Evolutionary conservation across 2,888 invertebrate species (phyloP), one percentile per base, ranked within the genome.

Genomic region (Itoplectis maculator): DNA sequence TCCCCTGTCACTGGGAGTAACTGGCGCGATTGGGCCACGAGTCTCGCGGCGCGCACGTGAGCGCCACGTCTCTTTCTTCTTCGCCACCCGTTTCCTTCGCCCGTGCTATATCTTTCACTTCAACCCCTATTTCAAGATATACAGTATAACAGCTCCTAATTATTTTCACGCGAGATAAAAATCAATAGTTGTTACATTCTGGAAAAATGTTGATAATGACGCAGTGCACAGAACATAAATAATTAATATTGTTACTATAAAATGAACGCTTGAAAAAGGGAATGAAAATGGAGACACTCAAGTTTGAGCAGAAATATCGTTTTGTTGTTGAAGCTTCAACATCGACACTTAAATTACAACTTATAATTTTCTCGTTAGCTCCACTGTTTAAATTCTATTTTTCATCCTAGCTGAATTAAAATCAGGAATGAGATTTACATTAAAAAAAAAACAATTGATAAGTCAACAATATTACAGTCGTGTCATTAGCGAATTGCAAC

Each of bases 1-100:
- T 89, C 87, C 74, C 81, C 82, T 86, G 87, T 87, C 89, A 86
- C 86, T 82, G 83, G 77, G 86, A 86, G 86, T 86, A 88, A 88
- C 88, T 88, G 86, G 82, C 84, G 85, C 87, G 87, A 88, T 88
- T 85, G 83, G 77, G 83, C 85, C 86, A n/a, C 86, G 84, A 87
- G 81, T 77, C 59, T 42, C 13, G 47, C n/a, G n/a, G n/a, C n/a
- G 49, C 56, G 23, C 54, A n/a, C 54, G 11, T 47, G 37, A 18
- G 54, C n/a, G 54, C 23, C 40, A 42, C 56, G 63, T 23, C 51
- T 35, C 47, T 51, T 35, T 35, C 47, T 66, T 40, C 11, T 51
- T 70, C 56, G 13, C 65, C 61, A n/a, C n/a, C n/a, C n/a, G 66
- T 15, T 79, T 69, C 42, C 49, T 66, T n/a, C 69, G 23, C 45